Percentiles rank a stretch among this genome's conserved stretches.
Conservation (phyloP, 2,113 vertebrate genomes). For the Leptobrachium ailaonicum region DNA sequence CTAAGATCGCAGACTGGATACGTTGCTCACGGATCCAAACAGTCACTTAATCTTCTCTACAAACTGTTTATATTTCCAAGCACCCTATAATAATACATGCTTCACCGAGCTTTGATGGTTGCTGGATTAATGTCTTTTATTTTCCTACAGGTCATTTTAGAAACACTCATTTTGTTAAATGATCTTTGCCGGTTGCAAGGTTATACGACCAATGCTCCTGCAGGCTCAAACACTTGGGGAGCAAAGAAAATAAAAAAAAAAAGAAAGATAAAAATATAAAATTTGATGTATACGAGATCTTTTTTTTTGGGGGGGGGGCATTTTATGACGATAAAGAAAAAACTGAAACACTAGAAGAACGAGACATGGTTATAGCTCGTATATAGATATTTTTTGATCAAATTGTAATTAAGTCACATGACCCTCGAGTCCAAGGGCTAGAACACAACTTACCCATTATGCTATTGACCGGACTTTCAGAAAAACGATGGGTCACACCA, state of each 20-base stretch:
- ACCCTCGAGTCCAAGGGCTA: too few relatives aligned
- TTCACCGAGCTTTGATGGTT: slow-evolving; percentile 72
- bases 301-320: too few relatives aligned
- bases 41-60: slow-evolving; percentile 80
- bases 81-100: slow-evolving; percentile 75
- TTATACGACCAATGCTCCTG: slow-evolving; percentile 54
- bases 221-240: background rate
- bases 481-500: too few relatives aligned
- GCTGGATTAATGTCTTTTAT: slow-evolving; percentile 70
- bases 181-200: slow-evolving; percentile 69
- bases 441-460: too few relatives aligned
- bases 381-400: too few relatives aligned
- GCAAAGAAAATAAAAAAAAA: background rate
- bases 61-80: slow-evolving; percentile 82
- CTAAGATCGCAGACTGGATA: slow-evolving; percentile 81
- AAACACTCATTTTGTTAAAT: slow-evolving; percentile 72
- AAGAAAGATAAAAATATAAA: too few relatives aligned
- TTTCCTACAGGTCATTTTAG: slow-evolving; percentile 67
- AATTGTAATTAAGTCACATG: too few relatives aligned
- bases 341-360: too few relatives aligned
- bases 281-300: too few relatives aligned
- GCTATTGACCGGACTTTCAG: too few relatives aligned
- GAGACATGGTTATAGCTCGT: too few relatives aligned
- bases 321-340: too few relatives aligned
- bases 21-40: slow-evolving; percentile 76